A percentile compares a stretch with the other conserved stretches of the same genome.
phyloP scores from a whole-genome alignment of 2,888 invertebrate species.

The Cyrtodaria siliqua region DNA sequence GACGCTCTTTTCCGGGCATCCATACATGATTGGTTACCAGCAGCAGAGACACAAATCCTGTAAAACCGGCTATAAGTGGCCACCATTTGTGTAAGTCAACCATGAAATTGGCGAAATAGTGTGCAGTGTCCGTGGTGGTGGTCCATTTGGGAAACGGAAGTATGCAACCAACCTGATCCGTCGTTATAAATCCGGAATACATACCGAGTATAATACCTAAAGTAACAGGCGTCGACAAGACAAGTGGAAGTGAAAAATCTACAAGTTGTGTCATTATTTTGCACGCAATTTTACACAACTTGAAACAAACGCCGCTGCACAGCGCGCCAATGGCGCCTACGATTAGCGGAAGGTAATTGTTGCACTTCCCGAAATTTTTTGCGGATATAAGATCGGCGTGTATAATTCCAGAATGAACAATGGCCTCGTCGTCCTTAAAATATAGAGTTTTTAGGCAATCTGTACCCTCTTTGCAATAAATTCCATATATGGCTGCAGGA shows the following conservation, averaged over 20 bases:
- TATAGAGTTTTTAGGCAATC: slow-evolving; percentile 65
- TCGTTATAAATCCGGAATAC: slow-evolving; percentile 79
- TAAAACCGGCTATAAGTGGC: slow-evolving; percentile 59
- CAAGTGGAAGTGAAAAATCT: slow-evolving; percentile 71
- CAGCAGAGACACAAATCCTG: slow-evolving; percentile 68
- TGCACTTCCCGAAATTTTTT: slow-evolving; percentile 39
- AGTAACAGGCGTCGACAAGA: slow-evolving; percentile 67
- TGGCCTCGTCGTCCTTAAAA: slow-evolving; percentile 33
- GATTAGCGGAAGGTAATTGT: slow-evolving; percentile 67
- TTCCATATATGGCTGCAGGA: slow-evolving; percentile 63
- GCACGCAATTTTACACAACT: slow-evolving; percentile 71
- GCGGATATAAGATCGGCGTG: slow-evolving; percentile 41
- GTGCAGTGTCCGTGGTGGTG: slow-evolving; percentile 86
- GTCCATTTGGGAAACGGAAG: slow-evolving; percentile 94
- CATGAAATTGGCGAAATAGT: slow-evolving; percentile 33
- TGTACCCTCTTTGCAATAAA: slow-evolving; percentile 45
- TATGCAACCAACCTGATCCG: slow-evolving; percentile 87
- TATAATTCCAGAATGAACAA: slow-evolving; percentile 42
- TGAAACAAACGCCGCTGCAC: slow-evolving; percentile 70
- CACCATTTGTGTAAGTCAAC: slow-evolving; percentile 55
- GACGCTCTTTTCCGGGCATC: slow-evolving; percentile 71
- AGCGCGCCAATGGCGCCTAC: slow-evolving; percentile 68
- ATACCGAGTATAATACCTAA: slow-evolving; percentile 70
- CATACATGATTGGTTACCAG: slow-evolving; percentile 76
- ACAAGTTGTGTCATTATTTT: slow-evolving; percentile 73